Conservation (phyloP, 2,888 invertebrate genomes). For the Nycteola revayana region DNA sequence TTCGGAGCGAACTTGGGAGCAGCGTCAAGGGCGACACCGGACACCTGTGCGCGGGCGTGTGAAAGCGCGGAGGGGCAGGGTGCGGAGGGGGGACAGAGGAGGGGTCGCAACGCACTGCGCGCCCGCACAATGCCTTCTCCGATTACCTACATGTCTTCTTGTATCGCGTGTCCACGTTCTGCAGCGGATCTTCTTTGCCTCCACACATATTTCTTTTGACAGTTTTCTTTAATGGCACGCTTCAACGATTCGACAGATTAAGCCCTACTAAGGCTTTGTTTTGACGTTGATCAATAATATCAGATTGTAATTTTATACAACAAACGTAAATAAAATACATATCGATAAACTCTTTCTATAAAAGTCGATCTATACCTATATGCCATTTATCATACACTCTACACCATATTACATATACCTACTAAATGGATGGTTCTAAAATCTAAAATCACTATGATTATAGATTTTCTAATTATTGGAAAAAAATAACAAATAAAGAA, state of each 20-base stretch:
- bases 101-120: conserved; percentile 73
- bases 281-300: conserved; percentile 33
- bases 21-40: conserved; percentile 77
- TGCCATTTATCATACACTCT: no score
- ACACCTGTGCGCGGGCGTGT: conserved; percentile 80
- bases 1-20: conserved; percentile 60
- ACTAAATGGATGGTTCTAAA: no score
- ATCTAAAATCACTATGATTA: no score
- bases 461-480: no score
- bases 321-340: no score
- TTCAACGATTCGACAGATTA: conserved; percentile 56
- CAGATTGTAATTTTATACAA: conserved; percentile 31
- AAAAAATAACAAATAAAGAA: no score
- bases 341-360: no score
- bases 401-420: no score
- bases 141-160: conserved; percentile 74
- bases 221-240: conserved; percentile 62
- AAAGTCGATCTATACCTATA: no score
- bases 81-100: conserved; percentile 29
- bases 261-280: conserved; percentile 39
- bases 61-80: conserved; percentile 58
- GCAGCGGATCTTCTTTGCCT: conserved; percentile 48
- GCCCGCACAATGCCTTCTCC: conserved; percentile 76
- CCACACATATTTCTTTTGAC: conserved; percentile 68
- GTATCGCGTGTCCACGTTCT: conserved; percentile 64